Base-by-base conservation (phyloP, 1,140 invertebrate genomes). In the Scaptomyza graminum region DNA sequence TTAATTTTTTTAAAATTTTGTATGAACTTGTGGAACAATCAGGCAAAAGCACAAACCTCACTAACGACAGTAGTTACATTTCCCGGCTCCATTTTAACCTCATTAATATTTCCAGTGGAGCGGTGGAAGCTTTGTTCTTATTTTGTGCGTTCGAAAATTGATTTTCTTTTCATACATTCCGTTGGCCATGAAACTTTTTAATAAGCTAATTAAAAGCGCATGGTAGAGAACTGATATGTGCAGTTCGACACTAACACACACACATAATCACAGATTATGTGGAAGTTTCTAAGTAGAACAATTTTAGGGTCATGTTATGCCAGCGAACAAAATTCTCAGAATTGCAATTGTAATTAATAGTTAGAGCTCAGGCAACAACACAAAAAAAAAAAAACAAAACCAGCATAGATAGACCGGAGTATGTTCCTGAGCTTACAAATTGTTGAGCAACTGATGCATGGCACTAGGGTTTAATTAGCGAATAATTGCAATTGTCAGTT, bases 131-230 rank as follows among this genome's bases (percentile, higher is more conserved):
- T 34, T 34, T 34, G 31, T 9, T 43, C 2, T 12, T n/a, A 11
- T 22, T 6, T 12, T 15, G 39, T 16, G 18, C 22, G 46, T 28
- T 51, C 1, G 2, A 13, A 9, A 41, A 62, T 41, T 51, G 7
- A 51, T 62, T 41, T 50, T 22, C 18, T 50, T 16, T 9, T 13
- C 41, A 60, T 8, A 49, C 9, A 47, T 41, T 31, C 12, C 11
- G 28, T 8, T 65, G 46, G 15, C 22, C 9, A 25, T 13, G n/a
- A 46, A 52, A 62, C 57, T 37, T 55, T 61, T 43, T 62, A 47
- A 34, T 60, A n/a, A 37, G 9, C 39, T 44, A 44, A 66, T 66
- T 31, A 34, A 57, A 11, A 4, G 39, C 39, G n/a, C 37, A 44
- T 2, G 5, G n/a, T 7, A 7, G 41, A 13, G 7, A 13, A 15